Base-by-base conservation (phyloP, 2,113 vertebrate genomes). In the Uropsilus gracilis region DNA sequence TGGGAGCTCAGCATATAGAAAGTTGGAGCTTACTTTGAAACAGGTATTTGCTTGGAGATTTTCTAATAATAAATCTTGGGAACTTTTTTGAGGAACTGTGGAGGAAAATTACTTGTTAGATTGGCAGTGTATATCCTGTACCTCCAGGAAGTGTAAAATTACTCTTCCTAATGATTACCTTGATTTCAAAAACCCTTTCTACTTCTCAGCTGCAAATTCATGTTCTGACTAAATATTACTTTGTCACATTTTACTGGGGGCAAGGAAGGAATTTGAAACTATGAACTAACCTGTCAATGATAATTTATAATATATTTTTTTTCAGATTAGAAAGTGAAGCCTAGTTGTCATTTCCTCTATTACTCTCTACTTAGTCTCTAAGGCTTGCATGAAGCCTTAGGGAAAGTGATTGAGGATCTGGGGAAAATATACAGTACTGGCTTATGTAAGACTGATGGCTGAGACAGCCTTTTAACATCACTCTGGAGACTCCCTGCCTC, bases 291-390 rank as follows among this genome's bases (percentile, higher is more conserved):
- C 37, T 89, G 8, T 81, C 42, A 72, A 76, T 13, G 42, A 73
- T 95, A 42, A 46, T 39, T 5, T 87, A 22, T 64, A 53, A 90
- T 9, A 4, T n/a, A n/a, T n/a, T 83, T 91, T 94, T 57, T 53
- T 78, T 89, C n/a, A 28, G 37, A 68, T 76, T 86, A 93, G 84
- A 92, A 93, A 89, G 50, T 39, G 63, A 94, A 95, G 17, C 64
- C 30, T 80, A 34, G 37, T 90, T 93, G 28, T 73, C 37, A 66
- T 80, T 90, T 86, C 63, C 64, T 69, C 50, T 53, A 18, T 53
- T 53, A 1, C 68, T 20, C 57, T 68, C 5, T 57, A 14, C 20
- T 87, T 22, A 64, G 50, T 75, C 44, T 76, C 28, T 86, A 3
- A n/a, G n/a, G n/a, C n/a, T 91, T 82, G 46, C 26, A 30, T 8